Conservation (phyloP, 2,113 vertebrate genomes). For the Triplophysa rosa region DNA sequence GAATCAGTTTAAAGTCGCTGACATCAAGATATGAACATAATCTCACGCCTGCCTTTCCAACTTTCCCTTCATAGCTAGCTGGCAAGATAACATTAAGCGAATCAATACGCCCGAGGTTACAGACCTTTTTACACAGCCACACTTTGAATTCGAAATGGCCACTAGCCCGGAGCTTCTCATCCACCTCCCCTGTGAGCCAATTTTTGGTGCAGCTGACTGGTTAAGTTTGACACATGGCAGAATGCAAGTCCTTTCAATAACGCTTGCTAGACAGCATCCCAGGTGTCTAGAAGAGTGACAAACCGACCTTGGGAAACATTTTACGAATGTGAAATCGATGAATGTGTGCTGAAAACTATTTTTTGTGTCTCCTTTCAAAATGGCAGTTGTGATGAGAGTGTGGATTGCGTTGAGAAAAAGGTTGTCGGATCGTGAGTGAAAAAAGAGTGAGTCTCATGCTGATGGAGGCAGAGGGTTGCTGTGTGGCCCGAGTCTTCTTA, state of each 20-base stretch:
- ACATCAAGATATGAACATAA: conserved; percentile 5
- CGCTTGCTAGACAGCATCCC: conserved; percentile 5
- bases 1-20: neutral
- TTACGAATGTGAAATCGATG: conserved; percentile 10
- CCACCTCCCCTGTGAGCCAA: conserved; percentile 3
- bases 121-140: neutral
- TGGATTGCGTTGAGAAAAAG: neutral
- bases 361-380: too few species aligned
- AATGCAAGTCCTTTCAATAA: conserved; percentile 21
- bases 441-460: neutral
- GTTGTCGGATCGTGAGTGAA: neutral
- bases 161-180: conserved; percentile 18
- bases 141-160: conserved; percentile 23
- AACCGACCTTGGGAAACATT: conserved; percentile 22
- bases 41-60: conserved; percentile 30
- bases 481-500: conserved; percentile 22
- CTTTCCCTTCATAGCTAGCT: conserved; percentile 14
- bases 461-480: conserved; percentile 6
- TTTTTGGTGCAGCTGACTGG: conserved; percentile 16
- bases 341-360: neutral
- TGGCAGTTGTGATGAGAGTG: neutral
- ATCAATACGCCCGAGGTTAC: conserved; percentile 28
- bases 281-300: conserved; percentile 16
- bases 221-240: conserved; percentile 26
- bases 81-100: conserved; percentile 18